A percentile compares a stretch with the other conserved stretches of the same genome.
Evolutionary conservation across 2,888 invertebrate species (phyloP).

Genomic region (Thecophora atra): DNA sequence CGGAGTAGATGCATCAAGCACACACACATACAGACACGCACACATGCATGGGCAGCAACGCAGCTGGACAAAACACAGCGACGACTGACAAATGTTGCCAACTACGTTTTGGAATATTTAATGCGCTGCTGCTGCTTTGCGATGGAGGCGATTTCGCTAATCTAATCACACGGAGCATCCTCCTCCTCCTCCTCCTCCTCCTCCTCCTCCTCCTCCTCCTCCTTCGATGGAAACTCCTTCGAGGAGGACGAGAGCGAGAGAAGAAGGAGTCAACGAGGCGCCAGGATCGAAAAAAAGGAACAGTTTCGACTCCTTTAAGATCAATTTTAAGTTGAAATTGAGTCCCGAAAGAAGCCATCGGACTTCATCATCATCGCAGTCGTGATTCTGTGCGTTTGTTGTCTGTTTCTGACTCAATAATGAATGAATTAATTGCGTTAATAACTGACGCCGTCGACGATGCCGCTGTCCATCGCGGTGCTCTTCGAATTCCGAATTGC

Average conservation of each 20-base stretch:
- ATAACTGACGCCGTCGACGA: conserved; percentile 63
- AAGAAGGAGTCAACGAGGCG: too few species aligned
- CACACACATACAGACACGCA: conserved; percentile 3
- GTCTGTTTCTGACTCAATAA: conserved; percentile 60
- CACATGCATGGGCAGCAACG: not conserved
- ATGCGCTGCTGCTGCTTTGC: conserved; percentile 43
- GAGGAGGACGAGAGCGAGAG: too few species aligned
- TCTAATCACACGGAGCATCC: not conserved
- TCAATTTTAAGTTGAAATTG: too few species aligned
- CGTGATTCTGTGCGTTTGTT: not conserved
- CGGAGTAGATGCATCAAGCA: conserved; percentile 28
- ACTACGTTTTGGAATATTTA: conserved; percentile 62
- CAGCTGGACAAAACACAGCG: not conserved
- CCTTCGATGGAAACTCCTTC: not conserved
- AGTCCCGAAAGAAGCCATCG: too few species aligned
- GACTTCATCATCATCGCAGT: conserved; percentile 13
- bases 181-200: not conserved
- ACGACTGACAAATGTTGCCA: conserved; percentile 44
- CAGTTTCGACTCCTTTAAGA: too few species aligned
- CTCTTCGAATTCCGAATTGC: not conserved
- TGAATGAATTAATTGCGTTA: conserved; percentile 67
- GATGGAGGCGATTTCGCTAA: conserved; percentile 51
- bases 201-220: not conserved
- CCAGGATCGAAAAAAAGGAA: too few species aligned
- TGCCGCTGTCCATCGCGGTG: conserved; percentile 8